A percentile compares a stretch with the other conserved stretches of the same genome.
Evolutionary conservation across 1,140 invertebrate species (phyloP).

Genomic region (Lasioglossum baleicum): DNA sequence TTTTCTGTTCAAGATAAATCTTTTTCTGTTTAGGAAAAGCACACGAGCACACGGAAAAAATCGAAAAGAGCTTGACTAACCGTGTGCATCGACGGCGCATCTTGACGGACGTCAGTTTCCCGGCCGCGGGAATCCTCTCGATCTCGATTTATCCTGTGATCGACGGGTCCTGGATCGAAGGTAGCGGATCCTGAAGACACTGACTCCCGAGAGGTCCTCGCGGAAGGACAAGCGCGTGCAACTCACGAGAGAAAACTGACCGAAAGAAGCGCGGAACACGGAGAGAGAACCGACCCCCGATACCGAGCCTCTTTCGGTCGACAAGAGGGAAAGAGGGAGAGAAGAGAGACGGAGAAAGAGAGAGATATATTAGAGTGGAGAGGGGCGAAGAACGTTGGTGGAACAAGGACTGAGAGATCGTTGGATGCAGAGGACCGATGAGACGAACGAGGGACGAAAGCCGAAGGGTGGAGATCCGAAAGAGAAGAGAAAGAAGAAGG

Average conservation of each 20-base stretch:
- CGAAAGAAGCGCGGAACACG: constrained; percentile 70
- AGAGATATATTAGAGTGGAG: neutral
- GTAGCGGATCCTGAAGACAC: constrained; percentile 2
- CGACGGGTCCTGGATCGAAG: constrained; percentile 9
- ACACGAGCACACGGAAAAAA: neutral
- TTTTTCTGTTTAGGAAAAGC: too few relatives aligned
- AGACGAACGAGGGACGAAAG: constrained; percentile 35
- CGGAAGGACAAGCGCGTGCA: constrained; percentile 57
- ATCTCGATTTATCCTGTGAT: constrained; percentile 31
- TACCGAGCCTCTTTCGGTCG: constrained; percentile 53
- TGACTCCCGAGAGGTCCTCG: constrained; percentile 31
- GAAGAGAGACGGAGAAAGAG: constrained; percentile 18
- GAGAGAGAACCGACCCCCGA: constrained; percentile 68
- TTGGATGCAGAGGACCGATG: neutral
- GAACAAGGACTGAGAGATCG: neutral
- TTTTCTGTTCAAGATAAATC: too few relatives aligned
- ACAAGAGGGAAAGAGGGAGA: constrained; percentile 55
- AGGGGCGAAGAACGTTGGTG: neutral
- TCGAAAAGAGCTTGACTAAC: constrained; percentile 50
- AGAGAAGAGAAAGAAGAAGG: constrained; percentile 36
- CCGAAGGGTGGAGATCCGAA: constrained; percentile 56
- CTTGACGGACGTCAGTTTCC: constrained; percentile 52
- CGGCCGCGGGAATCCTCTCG: constrained; percentile 50
- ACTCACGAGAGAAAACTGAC: constrained; percentile 69
- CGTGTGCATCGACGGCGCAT: constrained; percentile 73